Evolutionary conservation across 37 sponge, comb jelly and placozoan genomes (phyloP).

Genomic region (Corticium candelabrum): DNA sequence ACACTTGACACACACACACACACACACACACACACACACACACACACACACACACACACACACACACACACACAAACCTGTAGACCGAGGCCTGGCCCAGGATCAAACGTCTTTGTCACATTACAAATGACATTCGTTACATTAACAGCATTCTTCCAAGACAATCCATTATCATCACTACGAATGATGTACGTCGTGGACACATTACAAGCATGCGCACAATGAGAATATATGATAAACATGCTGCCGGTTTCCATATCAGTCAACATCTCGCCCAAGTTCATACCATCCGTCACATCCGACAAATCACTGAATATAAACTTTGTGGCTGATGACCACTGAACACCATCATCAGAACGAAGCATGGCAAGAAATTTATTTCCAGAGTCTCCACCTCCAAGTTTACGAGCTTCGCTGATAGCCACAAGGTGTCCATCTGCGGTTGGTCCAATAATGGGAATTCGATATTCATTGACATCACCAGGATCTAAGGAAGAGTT

Average conservation of each 20-base stretch:
- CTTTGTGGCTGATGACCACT: no score
- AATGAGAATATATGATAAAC: neutral
- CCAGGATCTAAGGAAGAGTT: neutral
- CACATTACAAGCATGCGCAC: neutral
- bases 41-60: no score
- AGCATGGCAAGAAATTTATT: neutral
- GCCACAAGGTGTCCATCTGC: neutral
- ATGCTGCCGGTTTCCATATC: neutral
- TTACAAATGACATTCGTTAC: neutral
- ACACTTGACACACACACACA: no score
- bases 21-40: no score
- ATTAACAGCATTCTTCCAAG: neutral
- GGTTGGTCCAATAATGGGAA: neutral
- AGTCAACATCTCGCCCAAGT: neutral
- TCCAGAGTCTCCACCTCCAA: neutral
- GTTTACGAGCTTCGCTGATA: neutral
- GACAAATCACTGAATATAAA: no score
- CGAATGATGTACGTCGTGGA: neutral
- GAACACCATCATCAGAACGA: no score
- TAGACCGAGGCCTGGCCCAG: neutral
- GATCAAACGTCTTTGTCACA: neutral
- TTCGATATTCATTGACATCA: neutral
- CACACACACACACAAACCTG: neutral
- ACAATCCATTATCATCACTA: neutral
- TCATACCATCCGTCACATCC: neutral